Conservation (phyloP, 2,888 invertebrate genomes). For the Nyleta sp. region DNA sequence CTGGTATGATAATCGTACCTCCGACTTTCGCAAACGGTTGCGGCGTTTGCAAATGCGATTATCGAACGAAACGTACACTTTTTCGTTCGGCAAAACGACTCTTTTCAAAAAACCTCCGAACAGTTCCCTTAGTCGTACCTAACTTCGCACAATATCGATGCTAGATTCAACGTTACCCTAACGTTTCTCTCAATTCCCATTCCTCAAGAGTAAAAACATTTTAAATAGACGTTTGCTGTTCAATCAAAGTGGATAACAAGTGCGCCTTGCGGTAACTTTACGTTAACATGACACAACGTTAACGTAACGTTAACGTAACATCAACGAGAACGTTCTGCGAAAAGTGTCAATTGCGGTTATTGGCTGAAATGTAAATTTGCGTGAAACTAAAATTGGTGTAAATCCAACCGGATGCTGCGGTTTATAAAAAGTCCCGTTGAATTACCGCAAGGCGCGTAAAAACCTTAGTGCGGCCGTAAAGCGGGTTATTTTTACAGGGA, state of each 20-base stretch:
- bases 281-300: too few relatives aligned
- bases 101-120: too few relatives aligned
- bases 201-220: neutral
- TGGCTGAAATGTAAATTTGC: neutral
- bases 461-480: too few relatives aligned
- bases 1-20: constrained; percentile 50
- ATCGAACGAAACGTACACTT: neutral
- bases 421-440: too few relatives aligned
- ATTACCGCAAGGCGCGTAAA: too few relatives aligned
- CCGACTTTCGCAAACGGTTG: constrained; percentile 16
- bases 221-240: constrained; percentile 9
- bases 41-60: constrained; percentile 4
- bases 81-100: too few relatives aligned
- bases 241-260: neutral
- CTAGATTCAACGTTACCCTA: constrained; percentile 13
- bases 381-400: too few relatives aligned
- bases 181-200: neutral
- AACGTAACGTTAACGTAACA: too few relatives aligned
- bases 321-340: too few relatives aligned
- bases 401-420: too few relatives aligned
- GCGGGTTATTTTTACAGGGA: constrained; percentile 36
- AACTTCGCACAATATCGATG: constrained; percentile 19
- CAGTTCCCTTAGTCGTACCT: too few relatives aligned
- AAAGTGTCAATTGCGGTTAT: too few relatives aligned
- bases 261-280: neutral